Conservation (phyloP, 1,140 invertebrate species). For the Polypedilum vanderplanki region DNA sequence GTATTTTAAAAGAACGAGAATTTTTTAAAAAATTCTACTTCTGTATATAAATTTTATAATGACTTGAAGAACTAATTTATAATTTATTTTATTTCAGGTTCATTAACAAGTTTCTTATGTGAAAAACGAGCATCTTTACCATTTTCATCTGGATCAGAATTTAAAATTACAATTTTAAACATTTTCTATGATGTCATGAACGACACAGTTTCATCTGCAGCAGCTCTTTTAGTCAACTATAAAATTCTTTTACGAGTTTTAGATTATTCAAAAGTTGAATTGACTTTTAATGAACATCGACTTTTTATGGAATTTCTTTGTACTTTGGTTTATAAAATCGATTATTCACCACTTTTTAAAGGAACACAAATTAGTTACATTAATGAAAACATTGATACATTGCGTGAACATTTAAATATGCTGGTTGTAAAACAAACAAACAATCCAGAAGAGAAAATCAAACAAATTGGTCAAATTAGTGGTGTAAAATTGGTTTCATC, state of each 20-base stretch:
- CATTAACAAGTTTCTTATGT: background rate
- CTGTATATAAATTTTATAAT: no score
- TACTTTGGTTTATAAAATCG: background rate
- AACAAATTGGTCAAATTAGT: background rate
- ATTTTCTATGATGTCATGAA: background rate
- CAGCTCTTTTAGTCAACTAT: background rate
- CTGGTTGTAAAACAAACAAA: background rate
- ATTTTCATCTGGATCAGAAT: background rate
- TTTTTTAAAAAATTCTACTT: no score
- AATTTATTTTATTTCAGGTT: background rate
- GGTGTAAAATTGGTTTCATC: background rate
- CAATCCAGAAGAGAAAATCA: background rate
- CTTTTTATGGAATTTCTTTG: background rate
- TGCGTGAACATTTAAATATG: background rate
- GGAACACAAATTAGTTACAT: background rate
- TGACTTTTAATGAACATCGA: background rate
- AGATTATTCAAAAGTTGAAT: background rate
- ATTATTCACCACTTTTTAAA: background rate
- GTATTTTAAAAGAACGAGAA: no score
- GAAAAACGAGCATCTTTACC: background rate
- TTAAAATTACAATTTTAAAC: background rate
- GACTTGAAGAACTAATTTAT: no score
- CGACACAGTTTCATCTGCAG: background rate
- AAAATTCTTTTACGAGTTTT: background rate
- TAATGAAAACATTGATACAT: background rate